These are phyloP conservation scores for Hozukius guyotensis DNA, from an alignment of 2,797 vertebrate species.

Conservation along the genomic window DNA sequence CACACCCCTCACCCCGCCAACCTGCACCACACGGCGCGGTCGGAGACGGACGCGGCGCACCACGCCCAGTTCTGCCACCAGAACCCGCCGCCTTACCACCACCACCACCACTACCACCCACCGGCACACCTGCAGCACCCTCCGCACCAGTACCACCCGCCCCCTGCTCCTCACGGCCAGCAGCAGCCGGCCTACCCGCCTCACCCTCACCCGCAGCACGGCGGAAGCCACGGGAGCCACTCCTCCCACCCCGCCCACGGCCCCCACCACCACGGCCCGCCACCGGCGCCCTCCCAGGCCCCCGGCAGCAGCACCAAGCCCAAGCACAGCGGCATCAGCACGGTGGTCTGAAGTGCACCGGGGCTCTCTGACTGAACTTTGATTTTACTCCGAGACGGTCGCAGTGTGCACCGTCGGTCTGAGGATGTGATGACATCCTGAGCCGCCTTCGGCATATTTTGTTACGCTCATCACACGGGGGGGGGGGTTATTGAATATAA, in stretches of 20 bases:
- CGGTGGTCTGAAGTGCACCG: constrained; percentile 87
- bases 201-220: constrained; percentile 83
- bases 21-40: constrained; percentile 85
- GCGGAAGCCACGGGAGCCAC: constrained; percentile 73
- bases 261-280: constrained; percentile 68
- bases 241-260: constrained; percentile 82
- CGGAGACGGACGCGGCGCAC: constrained; percentile 74
- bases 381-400: constrained; percentile 57
- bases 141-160: constrained; percentile 82
- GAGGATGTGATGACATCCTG: constrained; percentile 39
- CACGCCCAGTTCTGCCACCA: constrained; percentile 91
- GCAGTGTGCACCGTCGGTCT: constrained; percentile 73
- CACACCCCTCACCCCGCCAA: constrained; percentile 82
- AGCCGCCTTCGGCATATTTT: constrained; percentile 48
- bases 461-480: constrained; percentile 1
- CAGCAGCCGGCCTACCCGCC: constrained; percentile 74
- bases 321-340: constrained; percentile 98
- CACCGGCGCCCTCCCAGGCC: constrained; percentile 67
- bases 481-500: constrained; percentile 16
- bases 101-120: constrained; percentile 95
- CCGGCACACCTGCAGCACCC: constrained; percentile 89
- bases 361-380: constrained; percentile 53
- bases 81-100: constrained; percentile 94
- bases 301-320: constrained; percentile 86
- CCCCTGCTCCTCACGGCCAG: constrained; percentile 72